Conservation (phyloP, 2,797 vertebrate genomes). For the Rhodeus uyekii region DNA sequence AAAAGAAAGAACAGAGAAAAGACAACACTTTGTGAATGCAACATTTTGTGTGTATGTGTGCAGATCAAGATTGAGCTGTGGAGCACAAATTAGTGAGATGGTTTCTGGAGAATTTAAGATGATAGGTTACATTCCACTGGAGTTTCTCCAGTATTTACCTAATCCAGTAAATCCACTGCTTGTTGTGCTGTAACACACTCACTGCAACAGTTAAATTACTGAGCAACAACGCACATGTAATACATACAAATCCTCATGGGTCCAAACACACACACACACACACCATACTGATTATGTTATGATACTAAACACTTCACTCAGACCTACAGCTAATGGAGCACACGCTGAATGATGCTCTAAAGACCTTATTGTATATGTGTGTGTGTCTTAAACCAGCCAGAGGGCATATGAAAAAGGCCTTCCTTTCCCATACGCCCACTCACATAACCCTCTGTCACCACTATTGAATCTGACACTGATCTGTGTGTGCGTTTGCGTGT, state of each 20-base stretch:
- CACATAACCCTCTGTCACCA: slow-evolving; percentile 52
- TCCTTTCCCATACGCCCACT: slow-evolving; percentile 46
- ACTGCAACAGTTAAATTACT: background rate
- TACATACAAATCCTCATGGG: background rate
- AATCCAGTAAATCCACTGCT: slow-evolving; percentile 33
- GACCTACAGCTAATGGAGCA: slow-evolving; percentile 48
- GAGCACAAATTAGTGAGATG: background rate
- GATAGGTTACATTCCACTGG: slow-evolving; percentile 45
- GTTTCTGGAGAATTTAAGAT: slow-evolving; percentile 41
- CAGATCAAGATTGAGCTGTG: background rate
- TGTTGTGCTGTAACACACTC: background rate
- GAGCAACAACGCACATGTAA: slow-evolving; percentile 3
- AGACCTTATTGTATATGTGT: slow-evolving; percentile 38
- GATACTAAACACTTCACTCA: slow-evolving; percentile 44
- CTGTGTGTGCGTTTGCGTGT: too few relatives aligned
- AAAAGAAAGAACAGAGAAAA: background rate
- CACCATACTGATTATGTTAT: slow-evolving; percentile 16
- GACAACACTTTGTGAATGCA: background rate
- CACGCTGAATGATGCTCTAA: slow-evolving; percentile 52
- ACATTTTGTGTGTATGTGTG: background rate
- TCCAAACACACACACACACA: background rate
- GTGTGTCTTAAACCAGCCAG: slow-evolving; percentile 43
- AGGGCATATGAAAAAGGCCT: slow-evolving; percentile 47
- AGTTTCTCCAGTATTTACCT: slow-evolving; percentile 5
- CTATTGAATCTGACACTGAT: slow-evolving; percentile 53